Conservation (phyloP, 1,140 invertebrate species). For the Mactra quadrangularis region DNA sequence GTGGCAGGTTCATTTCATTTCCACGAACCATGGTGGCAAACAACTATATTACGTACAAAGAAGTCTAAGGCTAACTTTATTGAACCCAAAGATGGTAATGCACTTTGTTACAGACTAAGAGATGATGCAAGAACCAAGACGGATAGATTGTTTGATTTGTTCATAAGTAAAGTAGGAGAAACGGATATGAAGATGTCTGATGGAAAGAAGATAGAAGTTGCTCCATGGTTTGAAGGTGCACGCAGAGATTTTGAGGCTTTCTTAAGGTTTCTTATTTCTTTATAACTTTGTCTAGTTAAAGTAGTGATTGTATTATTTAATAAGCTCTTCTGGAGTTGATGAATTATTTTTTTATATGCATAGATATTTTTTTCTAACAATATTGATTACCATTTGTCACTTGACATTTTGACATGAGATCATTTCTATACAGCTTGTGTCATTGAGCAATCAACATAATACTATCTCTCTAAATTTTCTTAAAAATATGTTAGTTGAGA, state of each 20-base stretch:
- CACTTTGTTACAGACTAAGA: constrained; percentile 61
- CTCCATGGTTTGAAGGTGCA: constrained; percentile 9
- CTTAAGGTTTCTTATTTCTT: neutral
- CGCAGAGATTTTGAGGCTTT: constrained; percentile 15
- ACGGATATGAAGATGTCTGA: constrained; percentile 29
- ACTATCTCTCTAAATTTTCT: too few relatives aligned
- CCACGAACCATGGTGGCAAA: constrained; percentile 73
- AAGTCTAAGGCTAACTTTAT: constrained; percentile 14
- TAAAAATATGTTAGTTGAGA: too few relatives aligned
- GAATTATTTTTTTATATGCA: too few relatives aligned
- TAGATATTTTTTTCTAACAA: too few relatives aligned
- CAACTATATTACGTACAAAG: constrained; percentile 63
- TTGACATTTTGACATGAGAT: too few relatives aligned
- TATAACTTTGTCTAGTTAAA: too few relatives aligned
- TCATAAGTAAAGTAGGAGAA: constrained; percentile 44
- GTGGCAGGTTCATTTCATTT: constrained; percentile 67
- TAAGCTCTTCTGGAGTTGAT: too few relatives aligned
- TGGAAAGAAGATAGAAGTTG: constrained; percentile 13
- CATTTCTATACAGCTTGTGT: too few relatives aligned
- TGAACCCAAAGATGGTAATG: constrained; percentile 53
- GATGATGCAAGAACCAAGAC: constrained; percentile 49
- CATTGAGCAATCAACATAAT: too few relatives aligned
- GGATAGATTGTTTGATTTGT: constrained; percentile 52
- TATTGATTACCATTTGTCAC: too few relatives aligned
- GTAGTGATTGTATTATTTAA: too few relatives aligned